A percentile compares a stretch with the other conserved stretches of the same genome.
phyloP scores from a whole-genome alignment of 2,797 vertebrate genomes.

The Channa striata region DNA sequence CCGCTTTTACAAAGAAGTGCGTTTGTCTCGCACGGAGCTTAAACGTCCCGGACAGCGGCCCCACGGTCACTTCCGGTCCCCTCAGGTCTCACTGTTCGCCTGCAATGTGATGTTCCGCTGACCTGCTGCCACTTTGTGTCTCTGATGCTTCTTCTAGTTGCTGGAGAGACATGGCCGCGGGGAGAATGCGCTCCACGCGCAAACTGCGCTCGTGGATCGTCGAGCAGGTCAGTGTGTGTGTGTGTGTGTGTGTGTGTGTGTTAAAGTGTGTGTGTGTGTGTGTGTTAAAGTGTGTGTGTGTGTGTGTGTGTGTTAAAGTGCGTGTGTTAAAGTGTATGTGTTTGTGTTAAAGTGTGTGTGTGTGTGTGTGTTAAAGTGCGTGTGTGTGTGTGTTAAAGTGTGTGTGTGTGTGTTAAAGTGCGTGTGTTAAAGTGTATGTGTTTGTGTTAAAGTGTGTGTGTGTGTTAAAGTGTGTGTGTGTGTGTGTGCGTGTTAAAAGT shows the following conservation, averaged over 20 bases:
- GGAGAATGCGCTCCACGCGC: slow-evolving; percentile 81
- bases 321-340: slow-evolving; percentile 44
- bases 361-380: not conserved
- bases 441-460: not conserved
- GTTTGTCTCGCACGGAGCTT: fast-evolving
- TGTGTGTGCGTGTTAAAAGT: not conserved
- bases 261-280: not conserved
- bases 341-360: not conserved
- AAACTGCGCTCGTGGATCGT: slow-evolving; percentile 89
- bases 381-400: no score
- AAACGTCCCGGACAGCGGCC: no score
- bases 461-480: slow-evolving; percentile 48
- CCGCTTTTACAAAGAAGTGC: not conserved
- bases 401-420: not conserved
- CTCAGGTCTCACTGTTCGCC: no score
- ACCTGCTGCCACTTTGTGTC: not conserved
- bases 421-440: no score
- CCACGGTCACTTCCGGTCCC: no score
- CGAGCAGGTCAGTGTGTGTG: slow-evolving; percentile 82
- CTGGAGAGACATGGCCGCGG: slow-evolving; percentile 75
- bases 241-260: not conserved
- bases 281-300: not conserved
- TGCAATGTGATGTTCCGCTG: not conserved
- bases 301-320: not conserved
- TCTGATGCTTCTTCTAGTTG: not conserved